Conservation (phyloP, 1,140 invertebrate species). For the Manduca sexta region DNA sequence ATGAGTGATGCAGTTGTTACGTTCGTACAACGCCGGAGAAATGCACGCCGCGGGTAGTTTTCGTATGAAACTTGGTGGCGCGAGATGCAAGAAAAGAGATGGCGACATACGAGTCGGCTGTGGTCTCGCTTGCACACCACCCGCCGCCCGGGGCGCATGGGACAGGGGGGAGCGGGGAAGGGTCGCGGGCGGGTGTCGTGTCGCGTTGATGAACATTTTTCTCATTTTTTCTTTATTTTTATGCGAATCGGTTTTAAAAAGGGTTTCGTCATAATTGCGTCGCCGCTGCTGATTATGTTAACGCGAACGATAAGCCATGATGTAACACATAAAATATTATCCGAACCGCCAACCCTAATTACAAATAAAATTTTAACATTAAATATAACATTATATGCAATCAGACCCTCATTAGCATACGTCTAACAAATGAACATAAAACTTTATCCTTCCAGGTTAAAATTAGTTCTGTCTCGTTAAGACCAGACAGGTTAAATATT, state of each 20-base stretch:
- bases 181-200: constrained; percentile 43
- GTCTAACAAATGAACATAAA: too few species aligned
- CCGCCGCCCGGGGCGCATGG: constrained; percentile 52
- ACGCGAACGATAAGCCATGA: constrained; percentile 46
- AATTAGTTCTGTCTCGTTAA: too few species aligned
- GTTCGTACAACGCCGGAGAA: constrained; percentile 21
- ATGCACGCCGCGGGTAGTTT: constrained; percentile 69
- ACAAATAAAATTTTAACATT: not conserved
- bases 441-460: too few species aligned
- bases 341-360: not conserved
- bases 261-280: constrained; percentile 72
- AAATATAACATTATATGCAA: not conserved
- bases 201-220: constrained; percentile 73
- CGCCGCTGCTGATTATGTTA: constrained; percentile 60
- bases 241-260: constrained; percentile 71
- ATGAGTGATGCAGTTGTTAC: constrained; percentile 14
- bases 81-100: constrained; percentile 54
- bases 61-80: constrained; percentile 65
- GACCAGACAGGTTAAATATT: too few species aligned
- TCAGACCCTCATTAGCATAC: too few species aligned
- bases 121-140: constrained; percentile 44
- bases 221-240: constrained; percentile 70
- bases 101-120: constrained; percentile 28
- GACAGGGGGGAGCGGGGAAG: constrained; percentile 26
- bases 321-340: constrained; percentile 1